A percentile compares a stretch with the other conserved stretches of the same genome.
These are phyloP conservation scores for Cottoperca gobio DNA, from an alignment of 2,797 vertebrate genomes.

Conservation along the genomic window DNA sequence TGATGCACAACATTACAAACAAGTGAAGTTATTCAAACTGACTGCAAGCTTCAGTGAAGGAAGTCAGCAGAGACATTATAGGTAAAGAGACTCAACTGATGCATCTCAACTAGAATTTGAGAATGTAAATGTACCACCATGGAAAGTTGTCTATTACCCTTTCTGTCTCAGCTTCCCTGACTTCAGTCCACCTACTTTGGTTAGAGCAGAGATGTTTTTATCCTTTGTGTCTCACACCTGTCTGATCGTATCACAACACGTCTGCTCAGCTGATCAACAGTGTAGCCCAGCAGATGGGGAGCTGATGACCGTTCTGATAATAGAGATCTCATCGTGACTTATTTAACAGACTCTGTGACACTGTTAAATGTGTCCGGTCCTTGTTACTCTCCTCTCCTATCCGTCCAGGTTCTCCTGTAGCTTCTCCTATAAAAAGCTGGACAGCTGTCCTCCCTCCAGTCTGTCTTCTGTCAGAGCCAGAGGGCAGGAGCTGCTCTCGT, in stretches of 20 bases:
- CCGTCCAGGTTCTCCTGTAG: conserved; percentile 9
- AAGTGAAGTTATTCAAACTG: background rate
- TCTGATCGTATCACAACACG: conserved; percentile 20
- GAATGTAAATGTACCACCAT: background rate
- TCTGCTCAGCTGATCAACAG: conserved; percentile 39
- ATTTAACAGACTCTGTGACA: too few species aligned
- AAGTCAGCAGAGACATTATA: background rate
- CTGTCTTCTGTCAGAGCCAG: conserved; percentile 21
- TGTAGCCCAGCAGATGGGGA: conserved; percentile 53
- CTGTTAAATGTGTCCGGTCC: conserved; percentile 4
- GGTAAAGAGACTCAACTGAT: too few species aligned
- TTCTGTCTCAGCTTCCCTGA: background rate
- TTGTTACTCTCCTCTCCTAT: conserved; percentile 25
- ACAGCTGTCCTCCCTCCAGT: conserved; percentile 31
- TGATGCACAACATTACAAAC: background rate
- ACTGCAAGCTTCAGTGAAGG: background rate
- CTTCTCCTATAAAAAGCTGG: conserved; percentile 23
- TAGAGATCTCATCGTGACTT: conserved; percentile 33
- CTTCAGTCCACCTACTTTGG: background rate
- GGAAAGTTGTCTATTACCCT: background rate
- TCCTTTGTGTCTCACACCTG: conserved; percentile 8
- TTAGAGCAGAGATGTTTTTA: conserved; percentile 14
- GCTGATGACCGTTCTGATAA: conserved; percentile 45
- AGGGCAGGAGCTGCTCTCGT: conserved; percentile 23
- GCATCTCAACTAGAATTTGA: background rate